A percentile compares a stretch with the other conserved stretches of the same genome.
phyloP scores from a whole-genome alignment of 2,888 invertebrate species.

The Eutolmus rufibarbis region DNA sequence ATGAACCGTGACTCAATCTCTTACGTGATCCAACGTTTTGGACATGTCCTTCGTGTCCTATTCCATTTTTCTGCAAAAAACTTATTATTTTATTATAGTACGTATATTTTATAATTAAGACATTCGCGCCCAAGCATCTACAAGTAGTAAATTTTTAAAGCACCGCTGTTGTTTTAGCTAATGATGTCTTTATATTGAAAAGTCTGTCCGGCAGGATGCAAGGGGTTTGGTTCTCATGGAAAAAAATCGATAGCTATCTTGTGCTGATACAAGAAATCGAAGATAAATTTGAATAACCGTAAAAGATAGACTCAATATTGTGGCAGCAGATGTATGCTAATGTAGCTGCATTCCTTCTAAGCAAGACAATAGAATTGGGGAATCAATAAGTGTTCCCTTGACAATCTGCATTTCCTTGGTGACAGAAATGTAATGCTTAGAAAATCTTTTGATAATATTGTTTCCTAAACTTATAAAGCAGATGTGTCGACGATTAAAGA shows the following conservation, averaged over 20 bases:
- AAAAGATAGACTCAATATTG: neutral
- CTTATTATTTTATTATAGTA: too few relatives aligned
- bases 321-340: neutral
- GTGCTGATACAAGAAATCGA: neutral
- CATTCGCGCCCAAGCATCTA: too few relatives aligned
- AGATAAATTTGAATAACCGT: neutral
- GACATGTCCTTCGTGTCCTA: neutral
- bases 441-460: neutral
- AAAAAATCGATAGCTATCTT: neutral
- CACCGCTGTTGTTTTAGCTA: too few relatives aligned
- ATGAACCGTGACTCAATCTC: neutral
- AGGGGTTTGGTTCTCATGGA: neutral
- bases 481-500: too few relatives aligned
- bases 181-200: neutral
- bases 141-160: too few relatives aligned
- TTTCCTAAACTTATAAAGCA: too few relatives aligned
- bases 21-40: neutral
- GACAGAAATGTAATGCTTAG: neutral
- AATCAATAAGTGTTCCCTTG: neutral
- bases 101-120: too few relatives aligned
- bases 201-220: neutral
- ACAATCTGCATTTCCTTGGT: neutral
- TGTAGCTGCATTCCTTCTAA: neutral
- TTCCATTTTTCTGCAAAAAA: neutral
- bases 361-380: neutral